Evolutionary conservation across 1,140 invertebrate genomes (phyloP), one percentile per base, ranked within the genome.

Genomic region (Myzus persicae): DNA sequence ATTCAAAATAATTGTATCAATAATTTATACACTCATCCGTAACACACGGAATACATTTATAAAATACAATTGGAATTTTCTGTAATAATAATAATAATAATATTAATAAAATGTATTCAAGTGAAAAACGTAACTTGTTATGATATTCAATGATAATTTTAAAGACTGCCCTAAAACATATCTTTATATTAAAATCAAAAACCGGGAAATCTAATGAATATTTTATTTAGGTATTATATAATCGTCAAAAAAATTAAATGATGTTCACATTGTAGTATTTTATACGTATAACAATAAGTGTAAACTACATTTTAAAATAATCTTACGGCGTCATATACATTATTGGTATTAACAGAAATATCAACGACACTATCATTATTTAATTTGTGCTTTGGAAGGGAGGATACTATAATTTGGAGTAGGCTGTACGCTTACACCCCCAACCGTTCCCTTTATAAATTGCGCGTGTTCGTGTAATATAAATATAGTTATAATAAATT

Each of bases 341-440:
- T 11, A 67, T n/a, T n/a, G 11, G 59, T n/a, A 67, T 59, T 59
- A 31, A 31, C 26, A 31, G n/a, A 67, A 76, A 76, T 76, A 44
- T 11, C 14, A 31, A n/a, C 24, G 26, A 88, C 44, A 54, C n/a
- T 89, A 26, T 51, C 48, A 89, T 89, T 89, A 89, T 89, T 89
- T 42, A 89, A 89, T 89, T 89, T 89, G 11, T 89, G 36, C 36
- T 89, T 89, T 54, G 9, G 3, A 54, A 89, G 46, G 46, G 87
- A n/a, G 31, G 2, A n/a, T 51, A 9, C n/a, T n/a, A 54, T 54
- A 38, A 51, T 89, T 38, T 89, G 54, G n/a, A 89, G 87, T 38
- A 26, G 48, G 14, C n/a, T 11, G 46, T 89, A 24, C 18, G 42
- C 38, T 89, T 54, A 51, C n/a, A 89, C 46, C 87, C 87, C 44